Evolutionary conservation across 2,888 invertebrate genomes (phyloP).

Genomic region (Drosophila buzzatii): DNA sequence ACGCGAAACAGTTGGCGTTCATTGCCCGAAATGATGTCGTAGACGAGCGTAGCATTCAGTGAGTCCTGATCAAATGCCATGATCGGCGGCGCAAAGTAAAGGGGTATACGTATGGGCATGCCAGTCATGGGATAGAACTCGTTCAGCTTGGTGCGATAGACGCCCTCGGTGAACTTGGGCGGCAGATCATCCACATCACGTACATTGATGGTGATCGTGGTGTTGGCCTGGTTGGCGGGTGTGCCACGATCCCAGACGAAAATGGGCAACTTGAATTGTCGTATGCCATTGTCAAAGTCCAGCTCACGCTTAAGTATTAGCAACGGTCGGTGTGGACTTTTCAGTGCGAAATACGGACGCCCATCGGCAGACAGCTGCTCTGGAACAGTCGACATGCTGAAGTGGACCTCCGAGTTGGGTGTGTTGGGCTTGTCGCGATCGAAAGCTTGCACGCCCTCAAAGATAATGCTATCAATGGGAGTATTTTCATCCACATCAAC

Average conservation of each 20-base stretch:
- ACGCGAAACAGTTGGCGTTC: conserved; percentile 91
- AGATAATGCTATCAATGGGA: conserved; percentile 91
- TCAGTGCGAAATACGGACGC: conserved; percentile 89
- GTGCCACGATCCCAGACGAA: conserved; percentile 94
- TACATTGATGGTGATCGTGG: conserved; percentile 90
- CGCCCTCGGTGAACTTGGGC: conserved; percentile 92
- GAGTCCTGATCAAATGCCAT: conserved; percentile 93
- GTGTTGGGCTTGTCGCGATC: conserved; percentile 95
- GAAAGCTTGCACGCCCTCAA: conserved; percentile 91
- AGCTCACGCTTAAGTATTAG: conserved; percentile 90
- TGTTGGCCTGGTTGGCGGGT: conserved; percentile 90
- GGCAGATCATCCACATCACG: conserved; percentile 93
- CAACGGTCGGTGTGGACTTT: conserved; percentile 91
- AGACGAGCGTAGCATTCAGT: conserved; percentile 90
- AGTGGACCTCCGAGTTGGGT: conserved; percentile 94
- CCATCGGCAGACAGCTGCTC: conserved; percentile 82
- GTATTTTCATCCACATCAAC: conserved; percentile 93
- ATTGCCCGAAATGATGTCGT: conserved; percentile 93
- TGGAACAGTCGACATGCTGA: conserved; percentile 89
- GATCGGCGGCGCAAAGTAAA: conserved; percentile 90
- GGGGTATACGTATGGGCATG: conserved; percentile 89
- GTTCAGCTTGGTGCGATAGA: conserved; percentile 92
- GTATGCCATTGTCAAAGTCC: conserved; percentile 93
- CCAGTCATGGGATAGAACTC: conserved; percentile 93
- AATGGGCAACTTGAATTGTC: conserved; percentile 90